phyloP scores from a whole-genome alignment of 1,140 invertebrate genomes.

The Forficula auricularia region DNA sequence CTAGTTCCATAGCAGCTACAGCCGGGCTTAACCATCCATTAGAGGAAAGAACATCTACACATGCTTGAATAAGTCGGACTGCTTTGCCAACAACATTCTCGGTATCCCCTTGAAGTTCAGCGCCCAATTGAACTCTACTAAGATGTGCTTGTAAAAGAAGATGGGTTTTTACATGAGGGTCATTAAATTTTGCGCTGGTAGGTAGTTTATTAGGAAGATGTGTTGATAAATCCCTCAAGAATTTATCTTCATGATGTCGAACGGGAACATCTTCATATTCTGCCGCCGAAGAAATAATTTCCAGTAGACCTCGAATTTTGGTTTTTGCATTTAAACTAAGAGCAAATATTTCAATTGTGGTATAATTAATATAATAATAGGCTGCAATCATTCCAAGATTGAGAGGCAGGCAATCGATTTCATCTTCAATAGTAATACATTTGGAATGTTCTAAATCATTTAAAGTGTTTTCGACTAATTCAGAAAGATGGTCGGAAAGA shows the following conservation, averaged over 20 bases:
- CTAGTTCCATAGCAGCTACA: slow-evolving; percentile 96
- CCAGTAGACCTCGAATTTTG: slow-evolving; percentile 87
- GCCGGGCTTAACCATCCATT: slow-evolving; percentile 97
- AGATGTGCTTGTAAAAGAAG: slow-evolving; percentile 90
- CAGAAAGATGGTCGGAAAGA: slow-evolving; percentile 94
- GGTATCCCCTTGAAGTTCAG: slow-evolving; percentile 93
- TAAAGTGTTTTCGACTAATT: slow-evolving; percentile 91
- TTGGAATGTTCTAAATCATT: slow-evolving; percentile 93
- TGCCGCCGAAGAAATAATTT: slow-evolving; percentile 94
- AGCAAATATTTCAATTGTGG: slow-evolving; percentile 95
- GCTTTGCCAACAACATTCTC: slow-evolving; percentile 78
- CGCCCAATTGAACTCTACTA: slow-evolving; percentile 78
- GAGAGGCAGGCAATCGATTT: slow-evolving; percentile 87
- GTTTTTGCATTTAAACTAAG: slow-evolving; percentile 93
- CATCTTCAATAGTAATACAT: slow-evolving; percentile 95
- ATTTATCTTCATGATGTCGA: slow-evolving; percentile 82
- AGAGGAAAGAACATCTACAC: slow-evolving; percentile 93
- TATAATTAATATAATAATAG: slow-evolving; percentile 99
- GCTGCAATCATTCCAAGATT: slow-evolving; percentile 99
- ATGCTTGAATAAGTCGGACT: slow-evolving; percentile 87
- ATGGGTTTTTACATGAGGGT: slow-evolving; percentile 96
- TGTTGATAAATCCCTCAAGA: slow-evolving; percentile 63
- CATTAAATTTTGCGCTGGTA: slow-evolving; percentile 45
- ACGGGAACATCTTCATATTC: slow-evolving; percentile 93
- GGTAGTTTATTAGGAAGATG: slow-evolving; percentile 63